phyloP scores from a whole-genome alignment of 1,140 invertebrate genomes.

The Meloidogyne hapla region DNA sequence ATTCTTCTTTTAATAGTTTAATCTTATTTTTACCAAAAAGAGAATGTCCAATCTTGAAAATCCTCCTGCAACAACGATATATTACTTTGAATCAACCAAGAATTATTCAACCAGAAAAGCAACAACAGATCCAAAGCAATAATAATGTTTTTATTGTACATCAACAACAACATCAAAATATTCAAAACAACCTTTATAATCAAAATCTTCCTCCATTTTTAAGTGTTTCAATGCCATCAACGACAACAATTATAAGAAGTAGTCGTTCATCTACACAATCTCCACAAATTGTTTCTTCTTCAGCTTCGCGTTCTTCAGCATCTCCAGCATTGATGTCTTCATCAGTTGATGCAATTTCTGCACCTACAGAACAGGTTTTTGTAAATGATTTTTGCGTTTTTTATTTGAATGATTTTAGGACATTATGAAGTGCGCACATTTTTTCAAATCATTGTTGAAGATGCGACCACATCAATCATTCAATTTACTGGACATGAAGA shows the following conservation, averaged over 20 bases:
- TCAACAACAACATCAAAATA: not conserved
- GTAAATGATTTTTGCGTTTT: not conserved
- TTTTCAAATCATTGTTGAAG: constrained; percentile 19
- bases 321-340: not conserved
- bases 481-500: constrained; percentile 1
- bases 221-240: not conserved
- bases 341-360: not conserved
- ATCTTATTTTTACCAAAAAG: not conserved
- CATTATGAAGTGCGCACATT: constrained; percentile 14
- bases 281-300: constrained; percentile 1
- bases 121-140: not conserved
- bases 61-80: not conserved
- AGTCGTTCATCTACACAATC: constrained; percentile 2
- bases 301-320: not conserved
- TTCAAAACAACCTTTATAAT: too few relatives aligned
- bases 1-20: too few relatives aligned
- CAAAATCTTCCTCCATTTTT: not conserved
- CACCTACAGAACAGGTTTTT: not conserved
- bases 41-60: not conserved
- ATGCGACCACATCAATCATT: constrained; percentile 9
- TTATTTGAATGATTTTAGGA: not conserved
- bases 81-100: not conserved
- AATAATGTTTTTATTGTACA: not conserved
- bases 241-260: not conserved
- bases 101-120: not conserved